These are phyloP conservation scores for Gobionotothen gibberifrons DNA, from an alignment of 2,797 vertebrate species.

Conservation along the genomic window DNA sequence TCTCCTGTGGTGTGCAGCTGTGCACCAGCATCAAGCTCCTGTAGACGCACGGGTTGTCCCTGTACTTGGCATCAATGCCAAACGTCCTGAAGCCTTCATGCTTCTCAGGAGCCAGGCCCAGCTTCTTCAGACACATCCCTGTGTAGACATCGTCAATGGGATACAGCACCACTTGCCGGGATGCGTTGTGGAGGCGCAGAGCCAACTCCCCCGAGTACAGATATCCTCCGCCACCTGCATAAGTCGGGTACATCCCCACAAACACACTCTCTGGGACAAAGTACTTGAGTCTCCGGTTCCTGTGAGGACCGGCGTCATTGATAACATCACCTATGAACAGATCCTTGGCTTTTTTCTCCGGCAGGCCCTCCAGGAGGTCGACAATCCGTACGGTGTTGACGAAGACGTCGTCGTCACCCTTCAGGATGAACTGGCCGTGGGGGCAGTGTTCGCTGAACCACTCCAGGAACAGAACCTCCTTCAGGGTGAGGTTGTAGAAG, in stretches of 20 bases:
- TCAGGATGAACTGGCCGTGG: constrained; percentile 86
- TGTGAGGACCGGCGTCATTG: constrained; percentile 89
- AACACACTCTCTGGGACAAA: constrained; percentile 94
- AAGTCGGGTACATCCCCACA: constrained; percentile 89
- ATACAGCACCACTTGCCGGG: constrained; percentile 87
- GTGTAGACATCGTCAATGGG: constrained; percentile 96
- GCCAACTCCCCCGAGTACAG: constrained; percentile 90
- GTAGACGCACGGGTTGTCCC: constrained; percentile 88
- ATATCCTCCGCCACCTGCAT: constrained; percentile 92
- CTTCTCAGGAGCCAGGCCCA: constrained; percentile 90
- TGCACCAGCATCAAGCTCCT: constrained; percentile 92
- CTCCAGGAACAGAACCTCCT: constrained; percentile 94
- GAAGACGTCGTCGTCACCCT: constrained; percentile 95
- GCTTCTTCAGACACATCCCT: constrained; percentile 94
- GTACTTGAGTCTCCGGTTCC: constrained; percentile 90
- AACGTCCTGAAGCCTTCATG: constrained; percentile 93
- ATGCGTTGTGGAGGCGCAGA: constrained; percentile 82
- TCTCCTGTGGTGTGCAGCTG: constrained; percentile 92
- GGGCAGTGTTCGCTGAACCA: constrained; percentile 90
- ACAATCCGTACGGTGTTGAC: constrained; percentile 92
- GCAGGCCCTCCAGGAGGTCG: constrained; percentile 87
- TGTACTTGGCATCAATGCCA: constrained; percentile 89
- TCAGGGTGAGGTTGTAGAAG: constrained; percentile 95
- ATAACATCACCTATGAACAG: constrained; percentile 95
- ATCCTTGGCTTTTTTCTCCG: constrained; percentile 84